Percentiles rank a stretch among this genome's conserved stretches.
phyloP scores from a whole-genome alignment of 1,140 invertebrate genomes.

The Diprion similis region DNA sequence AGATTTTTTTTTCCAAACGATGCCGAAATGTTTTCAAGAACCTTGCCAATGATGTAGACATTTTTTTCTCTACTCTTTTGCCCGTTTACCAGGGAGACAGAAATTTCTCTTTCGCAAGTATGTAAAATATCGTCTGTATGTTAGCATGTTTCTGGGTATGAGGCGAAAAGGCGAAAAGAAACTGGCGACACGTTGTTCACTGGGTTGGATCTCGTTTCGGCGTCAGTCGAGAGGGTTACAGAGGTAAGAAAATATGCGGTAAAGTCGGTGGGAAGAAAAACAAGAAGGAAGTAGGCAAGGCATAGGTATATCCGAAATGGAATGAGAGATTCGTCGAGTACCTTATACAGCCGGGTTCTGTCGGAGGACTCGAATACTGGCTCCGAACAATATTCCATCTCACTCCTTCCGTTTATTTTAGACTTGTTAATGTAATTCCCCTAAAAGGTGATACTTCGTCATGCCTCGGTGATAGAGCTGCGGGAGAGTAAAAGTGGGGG shows the following conservation, averaged over 20 bases:
- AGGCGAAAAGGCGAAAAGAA: neutral
- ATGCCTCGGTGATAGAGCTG: constrained; percentile 1
- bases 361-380: neutral
- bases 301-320: too few relatives aligned
- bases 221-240: neutral
- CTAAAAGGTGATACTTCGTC: constrained; percentile 7
- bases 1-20: too few relatives aligned
- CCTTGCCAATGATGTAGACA: too few relatives aligned
- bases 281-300: too few relatives aligned
- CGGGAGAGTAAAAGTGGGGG: neutral
- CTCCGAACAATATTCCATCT: neutral
- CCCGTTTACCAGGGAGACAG: too few relatives aligned
- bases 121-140: too few relatives aligned
- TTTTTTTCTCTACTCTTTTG: too few relatives aligned
- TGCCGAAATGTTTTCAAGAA: too few relatives aligned
- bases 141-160: too few relatives aligned
- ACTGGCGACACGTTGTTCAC: neutral
- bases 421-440: constrained; percentile 7
- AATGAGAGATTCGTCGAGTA: too few relatives aligned
- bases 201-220: neutral
- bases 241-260: neutral
- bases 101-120: too few relatives aligned
- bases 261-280: neutral
- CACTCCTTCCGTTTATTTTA: neutral
- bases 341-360: too few relatives aligned